Conservation (phyloP, 2,797 vertebrate species). For the Oryzias sinensis region DNA sequence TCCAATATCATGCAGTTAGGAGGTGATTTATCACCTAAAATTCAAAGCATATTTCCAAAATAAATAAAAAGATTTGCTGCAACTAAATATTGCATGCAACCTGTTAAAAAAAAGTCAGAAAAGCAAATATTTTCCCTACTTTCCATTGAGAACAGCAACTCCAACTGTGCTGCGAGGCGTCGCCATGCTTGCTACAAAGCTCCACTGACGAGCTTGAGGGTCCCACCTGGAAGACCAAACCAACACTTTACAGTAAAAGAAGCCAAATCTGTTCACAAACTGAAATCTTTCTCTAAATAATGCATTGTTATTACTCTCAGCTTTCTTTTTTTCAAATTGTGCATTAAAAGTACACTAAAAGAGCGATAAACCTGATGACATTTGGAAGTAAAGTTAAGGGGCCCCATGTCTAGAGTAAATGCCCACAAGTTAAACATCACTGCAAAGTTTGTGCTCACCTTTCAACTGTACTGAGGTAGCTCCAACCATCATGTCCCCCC, state of each 20-base stretch:
- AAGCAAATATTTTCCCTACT: conserved; percentile 78
- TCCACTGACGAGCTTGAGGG: conserved; percentile 96
- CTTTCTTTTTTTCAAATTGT: too few species aligned
- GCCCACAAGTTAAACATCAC: background rate
- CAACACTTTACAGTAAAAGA: background rate
- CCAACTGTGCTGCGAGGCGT: conserved; percentile 97
- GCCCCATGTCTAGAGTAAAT: background rate
- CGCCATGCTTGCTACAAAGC: conserved; percentile 97
- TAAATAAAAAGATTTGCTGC: background rate
- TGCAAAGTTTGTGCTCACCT: conserved; percentile 71
- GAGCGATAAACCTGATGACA: background rate
- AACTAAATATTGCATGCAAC: background rate
- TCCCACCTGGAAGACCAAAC: conserved; percentile 74
- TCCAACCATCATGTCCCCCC: conserved; percentile 97
- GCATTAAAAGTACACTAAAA: too few species aligned
- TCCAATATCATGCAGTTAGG: too few species aligned
- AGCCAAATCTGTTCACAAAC: too few species aligned
- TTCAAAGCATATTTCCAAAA: too few species aligned
- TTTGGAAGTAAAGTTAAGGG: background rate
- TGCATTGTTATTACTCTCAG: too few species aligned
- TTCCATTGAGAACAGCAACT: conserved; percentile 92
- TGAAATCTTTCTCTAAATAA: too few species aligned
- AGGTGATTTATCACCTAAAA: too few species aligned
- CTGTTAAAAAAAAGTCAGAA: background rate
- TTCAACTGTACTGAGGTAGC: conserved; percentile 96